Evolutionary conservation across 1,140 invertebrate species (phyloP).

Genomic region (Drosophila rufa): DNA sequence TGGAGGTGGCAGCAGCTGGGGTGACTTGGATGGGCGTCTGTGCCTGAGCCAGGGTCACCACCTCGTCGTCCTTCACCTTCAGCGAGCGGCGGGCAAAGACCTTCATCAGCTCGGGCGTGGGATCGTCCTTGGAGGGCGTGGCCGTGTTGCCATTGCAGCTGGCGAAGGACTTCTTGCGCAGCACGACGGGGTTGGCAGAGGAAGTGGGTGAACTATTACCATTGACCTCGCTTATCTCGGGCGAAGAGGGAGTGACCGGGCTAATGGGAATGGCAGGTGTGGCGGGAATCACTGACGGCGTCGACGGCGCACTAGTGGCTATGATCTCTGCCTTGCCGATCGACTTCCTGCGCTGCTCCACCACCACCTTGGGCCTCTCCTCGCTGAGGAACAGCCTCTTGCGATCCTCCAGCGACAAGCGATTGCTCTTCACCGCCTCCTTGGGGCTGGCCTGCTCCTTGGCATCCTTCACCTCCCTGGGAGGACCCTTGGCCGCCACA

Average conservation of each 20-base stretch:
- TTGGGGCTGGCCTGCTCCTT: slow-evolving; percentile 11
- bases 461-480: background rate
- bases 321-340: slow-evolving; percentile 46
- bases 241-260: slow-evolving; percentile 15
- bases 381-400: slow-evolving; percentile 74
- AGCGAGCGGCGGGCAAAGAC: slow-evolving; percentile 91
- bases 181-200: slow-evolving; percentile 80
- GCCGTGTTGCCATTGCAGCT: slow-evolving; percentile 47
- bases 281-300: slow-evolving; percentile 21
- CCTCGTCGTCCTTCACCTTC: slow-evolving; percentile 91
- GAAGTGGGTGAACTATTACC: slow-evolving; percentile 32
- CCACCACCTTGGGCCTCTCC: slow-evolving; percentile 55
- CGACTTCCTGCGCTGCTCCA: slow-evolving; percentile 72
- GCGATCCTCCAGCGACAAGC: slow-evolving; percentile 76
- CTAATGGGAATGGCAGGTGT: slow-evolving; percentile 22
- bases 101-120: slow-evolving; percentile 92
- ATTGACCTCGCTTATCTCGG: slow-evolving; percentile 37
- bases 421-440: slow-evolving; percentile 39
- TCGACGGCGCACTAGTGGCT: slow-evolving; percentile 13
- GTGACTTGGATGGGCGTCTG: slow-evolving; percentile 44
- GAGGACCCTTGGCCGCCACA: background rate
- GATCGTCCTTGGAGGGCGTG: slow-evolving; percentile 86
- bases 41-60: slow-evolving; percentile 77
- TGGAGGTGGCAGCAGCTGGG: slow-evolving; percentile 50
- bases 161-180: slow-evolving; percentile 86